These are phyloP conservation scores for Anthonomus grandis DNA, from an alignment of 1,140 invertebrate genomes.

Conservation along the genomic window DNA sequence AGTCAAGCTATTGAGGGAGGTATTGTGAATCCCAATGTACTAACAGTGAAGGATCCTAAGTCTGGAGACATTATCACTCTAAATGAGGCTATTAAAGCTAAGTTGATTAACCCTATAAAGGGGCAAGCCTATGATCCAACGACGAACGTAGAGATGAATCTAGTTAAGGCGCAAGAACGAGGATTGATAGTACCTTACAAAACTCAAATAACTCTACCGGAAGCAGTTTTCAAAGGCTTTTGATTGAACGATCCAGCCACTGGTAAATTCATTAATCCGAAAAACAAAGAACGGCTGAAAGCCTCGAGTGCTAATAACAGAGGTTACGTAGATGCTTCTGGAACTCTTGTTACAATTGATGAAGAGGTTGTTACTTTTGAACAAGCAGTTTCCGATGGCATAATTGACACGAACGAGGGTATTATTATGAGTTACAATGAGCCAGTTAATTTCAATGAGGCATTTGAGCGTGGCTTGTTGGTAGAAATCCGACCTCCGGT, in stretches of 20 bases:
- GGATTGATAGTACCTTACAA: slow-evolving; percentile 80
- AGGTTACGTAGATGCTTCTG: slow-evolving; percentile 76
- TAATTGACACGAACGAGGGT: slow-evolving; percentile 75
- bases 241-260: slow-evolving; percentile 71
- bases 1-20: slow-evolving; percentile 75
- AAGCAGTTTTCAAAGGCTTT: slow-evolving; percentile 83
- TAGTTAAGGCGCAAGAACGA: slow-evolving; percentile 75
- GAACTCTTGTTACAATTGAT: slow-evolving; percentile 71
- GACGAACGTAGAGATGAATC: slow-evolving; percentile 67
- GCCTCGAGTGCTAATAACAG: slow-evolving; percentile 58
- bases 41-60: slow-evolving; percentile 78
- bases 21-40: slow-evolving; percentile 70
- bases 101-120: slow-evolving; percentile 76
- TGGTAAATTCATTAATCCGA: slow-evolving; percentile 67
- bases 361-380: slow-evolving; percentile 76
- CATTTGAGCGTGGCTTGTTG: slow-evolving; percentile 78
- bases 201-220: slow-evolving; percentile 76
- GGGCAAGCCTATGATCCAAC: slow-evolving; percentile 75
- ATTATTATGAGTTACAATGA: slow-evolving; percentile 60
- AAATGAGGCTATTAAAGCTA: slow-evolving; percentile 74
- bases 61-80: slow-evolving; percentile 75
- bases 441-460: slow-evolving; percentile 79
- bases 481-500: slow-evolving; percentile 77
- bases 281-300: slow-evolving; percentile 70
- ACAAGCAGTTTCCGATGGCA: slow-evolving; percentile 72